Conservation (phyloP, 1,140 invertebrate species). For the Drosophila aff. region DNA sequence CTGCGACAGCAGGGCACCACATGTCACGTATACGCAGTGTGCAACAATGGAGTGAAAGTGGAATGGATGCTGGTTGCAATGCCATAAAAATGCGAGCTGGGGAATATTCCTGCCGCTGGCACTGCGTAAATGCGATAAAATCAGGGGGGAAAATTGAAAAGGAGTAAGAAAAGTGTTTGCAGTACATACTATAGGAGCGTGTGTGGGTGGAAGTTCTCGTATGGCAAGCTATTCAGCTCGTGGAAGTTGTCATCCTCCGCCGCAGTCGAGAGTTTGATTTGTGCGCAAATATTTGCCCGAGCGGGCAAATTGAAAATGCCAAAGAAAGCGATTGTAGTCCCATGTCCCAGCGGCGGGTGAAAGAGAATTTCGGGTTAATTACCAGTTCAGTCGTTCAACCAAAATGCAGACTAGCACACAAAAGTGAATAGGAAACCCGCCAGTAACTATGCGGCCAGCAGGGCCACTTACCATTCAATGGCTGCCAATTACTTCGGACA, state of each 20-base stretch:
- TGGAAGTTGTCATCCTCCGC: constrained; percentile 22
- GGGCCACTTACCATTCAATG: constrained; percentile 31
- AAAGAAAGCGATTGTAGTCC: constrained; percentile 30
- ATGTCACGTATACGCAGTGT: constrained; percentile 75
- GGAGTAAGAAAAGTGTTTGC: constrained; percentile 40
- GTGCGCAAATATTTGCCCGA: constrained; percentile 45
- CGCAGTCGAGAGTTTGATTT: constrained; percentile 43
- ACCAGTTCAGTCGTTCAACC: constrained; percentile 20
- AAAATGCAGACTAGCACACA: not conserved
- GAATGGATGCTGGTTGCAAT: constrained; percentile 46
- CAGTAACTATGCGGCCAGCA: constrained; percentile 14
- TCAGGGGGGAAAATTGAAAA: constrained; percentile 65
- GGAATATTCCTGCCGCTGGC: constrained; percentile 35
- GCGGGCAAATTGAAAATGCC: constrained; percentile 42
- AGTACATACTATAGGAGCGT: constrained; percentile 1
- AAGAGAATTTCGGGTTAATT: constrained; percentile 39
- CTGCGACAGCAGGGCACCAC: constrained; percentile 53
- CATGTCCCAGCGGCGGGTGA: constrained; percentile 19
- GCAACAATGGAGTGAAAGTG: constrained; percentile 73
- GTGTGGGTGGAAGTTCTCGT: constrained; percentile 3
- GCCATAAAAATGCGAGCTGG: constrained; percentile 57
- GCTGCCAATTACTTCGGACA: constrained; percentile 41
- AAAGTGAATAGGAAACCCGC: constrained; percentile 19
- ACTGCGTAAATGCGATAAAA: constrained; percentile 76
- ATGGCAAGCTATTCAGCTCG: constrained; percentile 18